These are phyloP conservation scores for Rhynchonycteris naso DNA, from an alignment of 2,797 vertebrate genomes.

Conservation along the genomic window DNA sequence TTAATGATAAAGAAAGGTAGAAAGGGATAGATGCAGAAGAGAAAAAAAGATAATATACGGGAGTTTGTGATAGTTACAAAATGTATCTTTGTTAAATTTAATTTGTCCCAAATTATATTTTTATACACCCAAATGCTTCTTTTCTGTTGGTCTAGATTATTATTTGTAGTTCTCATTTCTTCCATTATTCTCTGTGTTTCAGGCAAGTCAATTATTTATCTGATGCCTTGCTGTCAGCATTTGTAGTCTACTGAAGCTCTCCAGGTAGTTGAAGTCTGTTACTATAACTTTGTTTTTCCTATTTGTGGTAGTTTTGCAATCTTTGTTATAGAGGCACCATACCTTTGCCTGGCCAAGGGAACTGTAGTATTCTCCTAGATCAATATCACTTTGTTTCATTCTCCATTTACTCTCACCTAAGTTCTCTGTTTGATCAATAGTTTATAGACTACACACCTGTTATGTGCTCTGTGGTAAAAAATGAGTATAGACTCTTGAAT, in stretches of 20 bases:
- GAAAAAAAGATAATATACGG: not conserved
- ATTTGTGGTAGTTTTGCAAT: not conserved
- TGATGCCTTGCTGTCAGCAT: not conserved
- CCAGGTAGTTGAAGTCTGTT: not conserved
- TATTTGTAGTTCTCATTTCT: conserved; percentile 10
- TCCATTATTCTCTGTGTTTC: not conserved
- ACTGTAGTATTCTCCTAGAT: not conserved
- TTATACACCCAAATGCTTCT: not conserved
- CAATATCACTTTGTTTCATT: conserved; percentile 35
- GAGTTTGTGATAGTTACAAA: not conserved
- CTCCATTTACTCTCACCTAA: not conserved
- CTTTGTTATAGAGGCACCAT: not conserved
- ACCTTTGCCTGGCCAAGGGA: not conserved
- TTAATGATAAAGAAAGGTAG: not conserved
- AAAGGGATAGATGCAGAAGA: not conserved
- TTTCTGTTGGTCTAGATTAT: not conserved
- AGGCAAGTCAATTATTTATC: not conserved
- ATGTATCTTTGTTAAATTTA: conserved; percentile 42
- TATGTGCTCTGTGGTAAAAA: not conserved
- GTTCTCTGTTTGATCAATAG: not conserved
- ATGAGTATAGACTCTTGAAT: not conserved
- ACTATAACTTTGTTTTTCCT: not conserved
- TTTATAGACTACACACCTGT: not conserved
- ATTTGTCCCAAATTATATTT: not conserved
- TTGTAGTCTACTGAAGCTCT: not conserved